A percentile compares a stretch with the other conserved stretches of the same genome.
Evolutionary conservation across 2,113 vertebrate species (phyloP).

Genomic region (Aegithalos caudatus): DNA sequence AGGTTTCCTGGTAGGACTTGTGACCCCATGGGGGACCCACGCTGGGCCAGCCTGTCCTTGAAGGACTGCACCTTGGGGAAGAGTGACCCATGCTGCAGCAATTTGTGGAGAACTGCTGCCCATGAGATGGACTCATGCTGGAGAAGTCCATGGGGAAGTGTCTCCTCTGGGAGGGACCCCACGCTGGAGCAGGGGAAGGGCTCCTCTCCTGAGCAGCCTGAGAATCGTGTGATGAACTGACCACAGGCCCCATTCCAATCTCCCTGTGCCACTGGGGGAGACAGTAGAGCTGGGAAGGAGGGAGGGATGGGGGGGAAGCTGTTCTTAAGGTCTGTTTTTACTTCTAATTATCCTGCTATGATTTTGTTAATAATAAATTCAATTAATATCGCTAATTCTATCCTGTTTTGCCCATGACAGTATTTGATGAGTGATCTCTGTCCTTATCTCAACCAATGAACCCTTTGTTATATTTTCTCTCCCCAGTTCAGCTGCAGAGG

Average conservation of each 20-base stretch:
- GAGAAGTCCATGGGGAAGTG: not conserved
- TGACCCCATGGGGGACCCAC: too few species aligned
- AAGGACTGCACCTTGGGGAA: not conserved
- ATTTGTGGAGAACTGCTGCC: not conserved
- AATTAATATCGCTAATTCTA: not conserved
- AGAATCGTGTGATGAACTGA: accelerated
- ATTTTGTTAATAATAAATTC: not conserved
- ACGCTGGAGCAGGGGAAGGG: not conserved
- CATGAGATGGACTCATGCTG: accelerated
- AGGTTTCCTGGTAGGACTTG: not conserved
- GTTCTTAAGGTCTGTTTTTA: not conserved
- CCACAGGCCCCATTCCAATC: not conserved
- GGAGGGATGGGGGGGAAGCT: not conserved
- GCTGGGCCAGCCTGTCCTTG: not conserved
- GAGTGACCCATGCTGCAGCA: accelerated
- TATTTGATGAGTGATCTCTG: not conserved
- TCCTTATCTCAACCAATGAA: not conserved
- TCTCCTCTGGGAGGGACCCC: not conserved
- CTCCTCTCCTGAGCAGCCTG: not conserved
- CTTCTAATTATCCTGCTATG: not conserved
- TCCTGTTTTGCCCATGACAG: not conserved
- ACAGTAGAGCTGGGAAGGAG: not conserved
- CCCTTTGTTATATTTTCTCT: not conserved
- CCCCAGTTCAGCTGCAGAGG: not conserved
- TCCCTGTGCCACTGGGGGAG: accelerated